Base-by-base conservation (phyloP, 2,113 vertebrate species). In the Lepidothrix coronata region DNA sequence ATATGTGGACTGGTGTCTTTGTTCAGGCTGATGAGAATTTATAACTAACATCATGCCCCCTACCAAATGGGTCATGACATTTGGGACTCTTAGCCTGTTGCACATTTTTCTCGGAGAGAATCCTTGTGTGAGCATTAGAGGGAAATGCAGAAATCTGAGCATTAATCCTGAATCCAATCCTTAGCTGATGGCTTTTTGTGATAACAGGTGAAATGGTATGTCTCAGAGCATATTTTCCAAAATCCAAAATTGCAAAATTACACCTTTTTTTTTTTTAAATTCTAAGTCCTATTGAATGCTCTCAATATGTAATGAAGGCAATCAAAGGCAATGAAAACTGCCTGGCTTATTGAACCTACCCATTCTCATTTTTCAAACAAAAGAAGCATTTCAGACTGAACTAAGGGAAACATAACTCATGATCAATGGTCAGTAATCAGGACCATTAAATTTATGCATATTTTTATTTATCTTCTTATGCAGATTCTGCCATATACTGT, bases 21-120 rank as follows among this genome's bases (percentile, higher is more conserved):
- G 24, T 35, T 41, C 21, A 35, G 20, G 13, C 46, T 61, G 54
- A 25, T 30, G 15, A 48, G 41, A 48, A 49, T 62, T 76, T 31
- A 8, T 13, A 35, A 48, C 5, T 2, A 76, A 41, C 25, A 68
- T 15, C 21, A 27, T 35, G 3, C 5, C 46, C 22, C 16, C 46
- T n/a, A 22, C 3, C 6, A 41, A 75, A 11, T 9, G 25, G 13
- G 13, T 27, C 39, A 41, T 23, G 39, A 75, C 3, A 7, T 41
- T 11, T 70, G 25, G 41, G 41, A 43, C 8, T 62, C 27, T 75
- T 2, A 0, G n/a, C 3, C 18, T 37, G 54, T 0, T 0, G 22
- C 44, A 33, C 23, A 19, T 59, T 68, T 58, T 43, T 16, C 62
- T 58, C 27, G 9, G 22, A 83, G 10, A 68, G 15, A 62, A 58